Evolutionary conservation across 1,140 invertebrate genomes (phyloP).

Genomic region (Laupala kohalensis): DNA sequence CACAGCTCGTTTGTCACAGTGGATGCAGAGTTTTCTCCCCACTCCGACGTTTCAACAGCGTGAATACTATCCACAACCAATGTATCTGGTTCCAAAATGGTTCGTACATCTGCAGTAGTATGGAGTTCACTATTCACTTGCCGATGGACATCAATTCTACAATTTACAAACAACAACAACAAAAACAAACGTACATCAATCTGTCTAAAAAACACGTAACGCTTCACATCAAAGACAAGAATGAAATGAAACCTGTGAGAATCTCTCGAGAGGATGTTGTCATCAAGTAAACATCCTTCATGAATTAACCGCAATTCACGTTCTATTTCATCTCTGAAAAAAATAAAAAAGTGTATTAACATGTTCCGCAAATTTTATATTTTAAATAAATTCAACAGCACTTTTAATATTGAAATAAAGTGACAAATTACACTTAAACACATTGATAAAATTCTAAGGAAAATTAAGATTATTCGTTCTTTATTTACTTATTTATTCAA

Average conservation of each 20-base stretch:
- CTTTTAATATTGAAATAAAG: no score
- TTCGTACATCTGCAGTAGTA: background rate
- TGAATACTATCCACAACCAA: background rate
- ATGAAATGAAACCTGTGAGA: no score
- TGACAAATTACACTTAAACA: no score
- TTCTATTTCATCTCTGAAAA: background rate
- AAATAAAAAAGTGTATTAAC: background rate
- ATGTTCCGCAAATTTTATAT: no score
- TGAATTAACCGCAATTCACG: background rate
- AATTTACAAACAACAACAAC: background rate
- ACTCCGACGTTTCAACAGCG: background rate
- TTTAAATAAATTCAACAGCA: no score
- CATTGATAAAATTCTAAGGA: no score
- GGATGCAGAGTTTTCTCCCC: background rate
- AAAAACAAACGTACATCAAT: background rate
- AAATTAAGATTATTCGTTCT: no score
- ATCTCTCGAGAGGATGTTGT: background rate
- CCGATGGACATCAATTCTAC: background rate
- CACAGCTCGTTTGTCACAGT: background rate
- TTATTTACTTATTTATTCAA: no score
- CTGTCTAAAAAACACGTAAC: background rate
- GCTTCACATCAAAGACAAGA: no score
- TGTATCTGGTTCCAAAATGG: background rate
- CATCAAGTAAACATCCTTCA: background rate
- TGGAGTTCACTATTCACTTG: background rate